phyloP scores from a whole-genome alignment of 2,888 invertebrate genomes.

The Cryptocephalus primarius region DNA sequence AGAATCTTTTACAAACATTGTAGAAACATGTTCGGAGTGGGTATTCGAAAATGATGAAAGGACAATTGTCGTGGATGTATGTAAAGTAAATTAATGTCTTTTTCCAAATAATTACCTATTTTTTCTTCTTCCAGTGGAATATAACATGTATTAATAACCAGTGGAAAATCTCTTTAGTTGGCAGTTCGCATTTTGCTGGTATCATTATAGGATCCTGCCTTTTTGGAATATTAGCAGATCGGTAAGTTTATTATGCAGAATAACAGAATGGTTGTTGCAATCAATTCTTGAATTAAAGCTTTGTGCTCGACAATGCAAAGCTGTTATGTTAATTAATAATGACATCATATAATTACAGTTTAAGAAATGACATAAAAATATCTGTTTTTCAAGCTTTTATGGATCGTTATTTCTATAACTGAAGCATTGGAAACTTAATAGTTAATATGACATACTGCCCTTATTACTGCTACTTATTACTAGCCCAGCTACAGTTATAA shows the following conservation, averaged over 20 bases:
- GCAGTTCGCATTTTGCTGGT: conserved; percentile 52
- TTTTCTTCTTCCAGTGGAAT: conserved; percentile 38
- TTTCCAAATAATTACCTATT: neutral
- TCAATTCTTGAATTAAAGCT: too few species aligned
- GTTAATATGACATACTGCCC: too few species aligned
- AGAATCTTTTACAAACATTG: conserved; percentile 32
- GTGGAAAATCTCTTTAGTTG: conserved; percentile 50
- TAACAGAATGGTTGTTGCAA: too few species aligned
- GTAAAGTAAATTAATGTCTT: conserved; percentile 2
- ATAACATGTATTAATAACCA: conserved; percentile 49
- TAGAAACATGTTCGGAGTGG: conserved; percentile 40
- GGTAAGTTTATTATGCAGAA: conserved; percentile 32
- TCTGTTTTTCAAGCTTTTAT: too few species aligned
- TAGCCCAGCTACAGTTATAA: too few species aligned
- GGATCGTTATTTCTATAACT: too few species aligned
- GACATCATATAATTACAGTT: too few species aligned
- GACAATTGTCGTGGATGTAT: conserved; percentile 48
- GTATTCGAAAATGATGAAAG: conserved; percentile 41
- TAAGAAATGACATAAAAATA: too few species aligned
- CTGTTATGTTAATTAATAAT: too few species aligned
- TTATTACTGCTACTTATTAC: too few species aligned
- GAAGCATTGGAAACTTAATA: too few species aligned
- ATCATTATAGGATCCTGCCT: conserved; percentile 48
- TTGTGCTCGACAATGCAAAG: too few species aligned
- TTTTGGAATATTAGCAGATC: conserved; percentile 50